Evolutionary conservation across 2,113 vertebrate species (phyloP).

Genomic region (Ranitomeya imitator): DNA sequence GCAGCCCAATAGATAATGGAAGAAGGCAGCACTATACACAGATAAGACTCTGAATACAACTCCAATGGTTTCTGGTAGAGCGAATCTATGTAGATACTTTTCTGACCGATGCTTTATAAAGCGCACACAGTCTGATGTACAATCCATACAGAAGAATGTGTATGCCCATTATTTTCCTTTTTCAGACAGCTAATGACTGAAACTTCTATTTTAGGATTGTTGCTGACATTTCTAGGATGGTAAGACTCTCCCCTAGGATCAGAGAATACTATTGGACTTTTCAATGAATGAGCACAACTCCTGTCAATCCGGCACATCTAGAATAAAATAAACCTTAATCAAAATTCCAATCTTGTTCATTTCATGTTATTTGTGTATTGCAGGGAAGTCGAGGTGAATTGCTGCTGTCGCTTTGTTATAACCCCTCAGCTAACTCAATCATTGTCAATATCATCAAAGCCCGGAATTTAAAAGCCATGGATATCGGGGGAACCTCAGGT

Average conservation of each 20-base stretch:
- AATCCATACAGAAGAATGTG: too few species aligned
- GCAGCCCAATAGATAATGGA: too few species aligned
- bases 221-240: background rate
- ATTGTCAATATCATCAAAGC: constrained; percentile 99
- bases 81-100: too few species aligned
- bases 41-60: too few species aligned
- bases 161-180: too few species aligned
- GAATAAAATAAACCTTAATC: background rate
- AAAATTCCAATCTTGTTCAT: background rate
- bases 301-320: background rate
- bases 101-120: too few species aligned
- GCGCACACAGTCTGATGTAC: too few species aligned
- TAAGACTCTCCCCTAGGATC: background rate
- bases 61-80: too few species aligned
- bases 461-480: constrained; percentile 99
- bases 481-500: constrained; percentile 99
- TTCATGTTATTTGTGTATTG: accelerated
- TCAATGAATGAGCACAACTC: background rate
- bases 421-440: constrained; percentile 96
- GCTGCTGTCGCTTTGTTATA: constrained; percentile 96
- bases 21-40: too few species aligned
- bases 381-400: constrained; percentile 97
- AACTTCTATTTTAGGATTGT: background rate
- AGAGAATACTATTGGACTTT: background rate
- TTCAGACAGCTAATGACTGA: too few species aligned